Conservation (phyloP, 2,113 vertebrate species). For the Oriolus oriolus region DNA sequence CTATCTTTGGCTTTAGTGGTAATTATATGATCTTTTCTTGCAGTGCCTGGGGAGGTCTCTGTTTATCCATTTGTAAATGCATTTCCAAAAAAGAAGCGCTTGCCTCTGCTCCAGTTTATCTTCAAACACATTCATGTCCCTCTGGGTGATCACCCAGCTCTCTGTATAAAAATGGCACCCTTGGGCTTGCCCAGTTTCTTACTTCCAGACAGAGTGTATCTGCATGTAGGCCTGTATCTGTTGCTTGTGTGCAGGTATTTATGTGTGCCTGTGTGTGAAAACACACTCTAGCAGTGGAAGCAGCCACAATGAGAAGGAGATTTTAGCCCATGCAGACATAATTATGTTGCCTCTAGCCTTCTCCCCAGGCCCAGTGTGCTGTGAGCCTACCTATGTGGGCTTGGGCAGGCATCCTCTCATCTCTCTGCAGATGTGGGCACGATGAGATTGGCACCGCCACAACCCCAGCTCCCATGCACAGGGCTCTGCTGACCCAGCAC, state of each 20-base stretch:
- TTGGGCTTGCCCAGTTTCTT: not conserved
- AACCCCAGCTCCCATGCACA: not conserved
- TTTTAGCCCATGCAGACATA: not conserved
- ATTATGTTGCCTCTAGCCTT: not conserved
- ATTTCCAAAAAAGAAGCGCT: not conserved
- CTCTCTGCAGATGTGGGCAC: not conserved
- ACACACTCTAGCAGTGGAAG: not conserved
- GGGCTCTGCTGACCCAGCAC: not conserved
- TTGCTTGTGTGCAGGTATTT: not conserved
- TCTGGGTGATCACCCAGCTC: not conserved
- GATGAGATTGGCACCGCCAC: not conserved
- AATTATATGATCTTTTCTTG: not conserved
- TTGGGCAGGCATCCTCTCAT: not conserved
- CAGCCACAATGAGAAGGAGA: not conserved
- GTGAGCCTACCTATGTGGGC: accelerated
- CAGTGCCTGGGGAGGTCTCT: not conserved
- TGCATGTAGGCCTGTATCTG: not conserved
- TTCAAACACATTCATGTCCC: not conserved
- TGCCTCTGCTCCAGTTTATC: not conserved
- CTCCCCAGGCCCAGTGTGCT: not conserved
- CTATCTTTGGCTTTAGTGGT: not conserved
- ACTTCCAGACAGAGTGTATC: not conserved
- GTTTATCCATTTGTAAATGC: not conserved
- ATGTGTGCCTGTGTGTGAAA: not conserved
- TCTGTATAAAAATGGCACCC: not conserved